phyloP scores from a whole-genome alignment of 2,113 vertebrate genomes.

The Ciconia maguari region DNA sequence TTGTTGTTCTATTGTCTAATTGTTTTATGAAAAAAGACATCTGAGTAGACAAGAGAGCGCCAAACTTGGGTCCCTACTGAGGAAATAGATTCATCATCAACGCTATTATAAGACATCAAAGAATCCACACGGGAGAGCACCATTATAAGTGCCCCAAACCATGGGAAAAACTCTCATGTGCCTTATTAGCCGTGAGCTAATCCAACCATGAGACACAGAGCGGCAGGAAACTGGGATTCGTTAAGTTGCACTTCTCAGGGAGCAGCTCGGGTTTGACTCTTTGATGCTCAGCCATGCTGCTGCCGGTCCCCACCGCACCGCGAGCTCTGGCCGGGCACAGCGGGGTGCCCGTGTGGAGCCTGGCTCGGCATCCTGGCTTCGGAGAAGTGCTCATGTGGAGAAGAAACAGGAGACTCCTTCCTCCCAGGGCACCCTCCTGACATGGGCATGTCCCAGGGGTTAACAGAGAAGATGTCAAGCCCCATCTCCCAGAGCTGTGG shows the following conservation, averaged over 20 bases:
- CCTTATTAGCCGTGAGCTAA: neutral
- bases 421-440: neutral
- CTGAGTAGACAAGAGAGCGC: neutral
- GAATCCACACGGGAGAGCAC: neutral
- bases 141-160: neutral
- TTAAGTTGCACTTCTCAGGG: neutral
- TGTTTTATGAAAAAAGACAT: conserved; percentile 18
- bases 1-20: neutral
- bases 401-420: neutral
- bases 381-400: neutral
- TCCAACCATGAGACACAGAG: neutral
- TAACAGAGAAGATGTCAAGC: neutral
- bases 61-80: neutral
- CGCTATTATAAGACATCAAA: neutral
- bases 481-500: neutral
- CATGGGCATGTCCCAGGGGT: fast-evolving
- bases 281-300: neutral
- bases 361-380: neutral
- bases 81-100: conserved; percentile 24
- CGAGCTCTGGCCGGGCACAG: fast-evolving
- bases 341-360: neutral
- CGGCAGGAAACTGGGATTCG: neutral
- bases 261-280: neutral
- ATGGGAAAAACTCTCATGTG: conserved; percentile 3
- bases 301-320: neutral